Percentiles rank a stretch among this genome's conserved stretches.
Conservation (phyloP, 2,113 vertebrate genomes). For the Chascanopsetta lugubris region DNA sequence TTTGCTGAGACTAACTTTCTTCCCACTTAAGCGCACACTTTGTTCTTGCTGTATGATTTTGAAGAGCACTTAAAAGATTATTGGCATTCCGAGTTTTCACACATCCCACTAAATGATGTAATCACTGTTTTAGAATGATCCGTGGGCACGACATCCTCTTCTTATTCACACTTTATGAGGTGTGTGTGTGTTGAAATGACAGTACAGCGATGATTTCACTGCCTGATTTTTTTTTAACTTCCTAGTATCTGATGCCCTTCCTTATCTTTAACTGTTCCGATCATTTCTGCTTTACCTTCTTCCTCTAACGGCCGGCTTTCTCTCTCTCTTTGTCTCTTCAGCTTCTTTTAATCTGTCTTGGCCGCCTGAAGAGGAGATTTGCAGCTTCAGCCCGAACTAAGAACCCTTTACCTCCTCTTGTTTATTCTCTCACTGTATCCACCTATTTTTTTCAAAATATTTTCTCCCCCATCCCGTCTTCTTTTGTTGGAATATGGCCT, state of each 20-base stretch:
- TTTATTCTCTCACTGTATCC: slow-evolving; percentile 67
- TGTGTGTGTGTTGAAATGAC: slow-evolving; percentile 10
- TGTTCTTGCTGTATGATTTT: background rate
- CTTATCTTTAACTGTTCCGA: slow-evolving; percentile 1
- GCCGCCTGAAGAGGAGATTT: slow-evolving; percentile 93
- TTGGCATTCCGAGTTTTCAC: background rate
- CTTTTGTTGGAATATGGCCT: slow-evolving; percentile 72
- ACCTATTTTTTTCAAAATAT: slow-evolving; percentile 67
- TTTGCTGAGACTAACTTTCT: slow-evolving; percentile 49
- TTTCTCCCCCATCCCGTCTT: slow-evolving; percentile 60
- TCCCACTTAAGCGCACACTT: slow-evolving; percentile 19
- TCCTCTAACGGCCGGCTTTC: slow-evolving; percentile 75
- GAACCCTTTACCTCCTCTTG: slow-evolving; percentile 80
- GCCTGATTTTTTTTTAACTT: slow-evolving; percentile 24
- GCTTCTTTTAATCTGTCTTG: slow-evolving; percentile 99
- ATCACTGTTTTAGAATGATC: background rate
- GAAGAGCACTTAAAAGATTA: background rate
- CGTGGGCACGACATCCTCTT: slow-evolving; percentile 5
- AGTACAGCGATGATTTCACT: background rate
- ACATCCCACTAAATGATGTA: slow-evolving; percentile 5
- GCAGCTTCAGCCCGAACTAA: slow-evolving; percentile 90
- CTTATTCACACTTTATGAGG: slow-evolving; percentile 6
- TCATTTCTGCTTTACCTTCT: slow-evolving; percentile 44
- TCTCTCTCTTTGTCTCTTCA: slow-evolving; percentile 85
- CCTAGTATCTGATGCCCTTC: slow-evolving; percentile 21